A percentile compares a stretch with the other conserved stretches of the same genome.
phyloP scores from a whole-genome alignment of 2,113 vertebrate species.

The Prunella himalayana region DNA sequence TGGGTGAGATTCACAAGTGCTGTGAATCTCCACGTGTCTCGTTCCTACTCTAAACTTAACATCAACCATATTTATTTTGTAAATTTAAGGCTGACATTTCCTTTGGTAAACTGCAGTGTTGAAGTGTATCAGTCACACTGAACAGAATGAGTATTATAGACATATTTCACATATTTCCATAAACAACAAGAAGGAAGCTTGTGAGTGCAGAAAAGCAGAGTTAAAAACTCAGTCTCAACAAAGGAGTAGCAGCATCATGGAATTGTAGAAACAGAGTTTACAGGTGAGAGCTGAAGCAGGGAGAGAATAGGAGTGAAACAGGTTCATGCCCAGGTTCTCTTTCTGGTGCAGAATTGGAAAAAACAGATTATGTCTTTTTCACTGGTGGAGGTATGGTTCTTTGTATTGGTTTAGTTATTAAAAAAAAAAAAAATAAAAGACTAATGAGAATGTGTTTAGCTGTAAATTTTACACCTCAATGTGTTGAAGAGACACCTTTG shows the following conservation, averaged over 20 bases:
- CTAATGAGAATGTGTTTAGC: neutral
- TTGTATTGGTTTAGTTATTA: neutral
- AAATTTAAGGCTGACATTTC: neutral
- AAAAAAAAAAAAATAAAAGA: neutral
- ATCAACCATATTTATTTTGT: conserved; percentile 18
- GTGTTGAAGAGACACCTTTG: neutral
- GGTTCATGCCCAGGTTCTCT: neutral
- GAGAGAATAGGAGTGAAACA: neutral
- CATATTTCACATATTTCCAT: neutral
- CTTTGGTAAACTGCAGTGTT: neutral
- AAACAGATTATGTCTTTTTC: neutral
- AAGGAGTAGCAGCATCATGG: neutral
- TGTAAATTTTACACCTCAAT: neutral
- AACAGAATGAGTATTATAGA: neutral
- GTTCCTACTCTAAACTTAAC: neutral
- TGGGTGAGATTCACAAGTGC: neutral
- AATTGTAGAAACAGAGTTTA: neutral
- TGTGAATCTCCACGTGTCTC: neutral
- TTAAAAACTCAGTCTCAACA: neutral
- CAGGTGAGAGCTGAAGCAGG: neutral
- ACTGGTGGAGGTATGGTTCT: neutral
- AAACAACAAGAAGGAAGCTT: neutral
- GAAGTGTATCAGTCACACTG: neutral
- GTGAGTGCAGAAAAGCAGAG: neutral
- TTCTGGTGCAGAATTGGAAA: neutral